Percentiles rank a stretch among this genome's conserved stretches.
Conservation (phyloP, 2,113 vertebrate species). For the Brachirus orientalis region DNA sequence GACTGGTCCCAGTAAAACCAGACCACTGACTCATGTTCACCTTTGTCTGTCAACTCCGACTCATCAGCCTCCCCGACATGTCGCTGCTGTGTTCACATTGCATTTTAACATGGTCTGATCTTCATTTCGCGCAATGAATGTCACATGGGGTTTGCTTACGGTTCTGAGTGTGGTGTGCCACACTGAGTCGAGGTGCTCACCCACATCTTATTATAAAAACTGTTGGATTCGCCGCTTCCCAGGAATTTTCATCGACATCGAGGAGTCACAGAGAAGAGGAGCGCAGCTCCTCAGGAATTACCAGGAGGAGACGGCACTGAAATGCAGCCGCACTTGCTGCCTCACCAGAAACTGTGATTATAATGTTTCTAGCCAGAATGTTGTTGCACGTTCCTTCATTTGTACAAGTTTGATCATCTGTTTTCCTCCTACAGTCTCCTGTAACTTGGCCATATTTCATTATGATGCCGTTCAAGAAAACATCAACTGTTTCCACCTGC, state of each 20-base stretch:
- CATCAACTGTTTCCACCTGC: constrained; percentile 89
- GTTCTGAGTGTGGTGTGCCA: constrained; percentile 70
- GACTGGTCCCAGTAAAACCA: constrained; percentile 36
- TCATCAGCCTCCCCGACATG: constrained; percentile 21
- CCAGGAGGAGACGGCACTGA: constrained; percentile 83
- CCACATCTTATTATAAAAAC: constrained; percentile 87
- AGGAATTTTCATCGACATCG: constrained; percentile 85
- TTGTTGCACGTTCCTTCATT: too few relatives aligned
- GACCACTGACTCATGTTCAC: constrained; percentile 14
- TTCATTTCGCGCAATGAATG: constrained; percentile 79
- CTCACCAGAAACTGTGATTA: constrained; percentile 83
- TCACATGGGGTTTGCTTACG: constrained; percentile 72
- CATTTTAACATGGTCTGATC: constrained; percentile 49
- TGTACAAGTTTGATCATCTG: neutral
- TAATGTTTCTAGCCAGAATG: too few relatives aligned
- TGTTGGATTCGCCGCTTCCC: constrained; percentile 96
- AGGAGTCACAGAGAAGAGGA: constrained; percentile 87
- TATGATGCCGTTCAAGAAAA: constrained; percentile 79
- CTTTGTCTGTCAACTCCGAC: constrained; percentile 8
- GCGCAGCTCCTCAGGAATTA: constrained; percentile 86
- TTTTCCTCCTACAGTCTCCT: constrained; percentile 83
- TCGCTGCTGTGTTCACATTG: neutral
- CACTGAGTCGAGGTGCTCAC: constrained; percentile 83
- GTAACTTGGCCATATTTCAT: constrained; percentile 93
- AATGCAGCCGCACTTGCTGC: constrained; percentile 91